Evolutionary conservation across 2,888 invertebrate species (phyloP), one percentile per base, ranked within the genome.

Genomic region (Leucoma salicis): DNA sequence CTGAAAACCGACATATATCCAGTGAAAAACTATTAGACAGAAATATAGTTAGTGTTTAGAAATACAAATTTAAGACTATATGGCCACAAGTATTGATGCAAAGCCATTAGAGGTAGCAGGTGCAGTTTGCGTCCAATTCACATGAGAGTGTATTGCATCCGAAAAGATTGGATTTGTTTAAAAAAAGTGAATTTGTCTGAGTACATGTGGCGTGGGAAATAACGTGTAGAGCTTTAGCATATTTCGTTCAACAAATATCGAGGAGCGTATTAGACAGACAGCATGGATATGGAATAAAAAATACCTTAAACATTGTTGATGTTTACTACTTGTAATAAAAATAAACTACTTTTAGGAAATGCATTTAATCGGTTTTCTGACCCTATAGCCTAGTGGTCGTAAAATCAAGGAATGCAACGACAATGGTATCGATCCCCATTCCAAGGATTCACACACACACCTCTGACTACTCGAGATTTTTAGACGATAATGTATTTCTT

Each of bases 71-170:
- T 13, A 7, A 4, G 3, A 8, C 21, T n/a, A 53, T 45, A 42
- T 41, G 25, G 31, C 54, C 42, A 54, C 64, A 63, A 65, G 67
- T 70, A 78, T 75, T 73, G 72, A 73, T 71, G 66, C 57, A 53
- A 56, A 53, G 49, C 66, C 65, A 74, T 69, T 63, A 58, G 50
- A 52, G 49, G 48, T 56, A 63, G 63, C 82, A 80, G 79, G 74
- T 78, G 81, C 63, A 60, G 60, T 47, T 56, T 56, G 59, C 63
- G 57, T 66, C 56, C 75, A 70, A 76, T 79, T 76, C 78, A 56
- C 74, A 70, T 64, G 63, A 64, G 67, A 57, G 57, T 49, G 64
- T 66, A 59, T 57, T 47, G 65, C 66, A 59, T 57, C 46, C 61
- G 61, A 74, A 74, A 73, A 74, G 70, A 77, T 73, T 73, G 72